phyloP scores from a whole-genome alignment of 2,888 invertebrate species.

The Diaprepes abbreviatus region DNA sequence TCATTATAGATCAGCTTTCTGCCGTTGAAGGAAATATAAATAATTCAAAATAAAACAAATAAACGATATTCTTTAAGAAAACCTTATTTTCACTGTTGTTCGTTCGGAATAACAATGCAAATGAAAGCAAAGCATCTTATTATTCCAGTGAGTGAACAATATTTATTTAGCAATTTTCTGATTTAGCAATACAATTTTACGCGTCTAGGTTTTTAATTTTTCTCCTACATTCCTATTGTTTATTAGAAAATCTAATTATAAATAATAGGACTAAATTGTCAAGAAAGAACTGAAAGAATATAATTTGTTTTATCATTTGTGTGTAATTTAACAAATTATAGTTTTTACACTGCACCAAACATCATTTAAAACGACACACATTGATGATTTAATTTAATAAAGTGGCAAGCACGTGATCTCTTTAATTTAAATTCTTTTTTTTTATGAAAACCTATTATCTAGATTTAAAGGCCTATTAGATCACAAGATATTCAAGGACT shows the following conservation, averaged over 20 bases:
- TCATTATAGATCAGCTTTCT: too few relatives aligned
- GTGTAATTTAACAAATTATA: not conserved
- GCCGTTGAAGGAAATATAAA: too few relatives aligned
- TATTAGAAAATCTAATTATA: not conserved
- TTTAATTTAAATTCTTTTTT: too few relatives aligned
- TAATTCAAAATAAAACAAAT: too few relatives aligned
- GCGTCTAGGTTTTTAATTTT: not conserved
- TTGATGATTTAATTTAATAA: slow-evolving; percentile 2
- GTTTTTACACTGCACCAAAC: not conserved
- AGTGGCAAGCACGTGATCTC: not conserved
- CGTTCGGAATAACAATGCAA: not conserved
- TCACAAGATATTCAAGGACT: too few relatives aligned
- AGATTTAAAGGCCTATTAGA: too few relatives aligned
- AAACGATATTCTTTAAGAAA: too few relatives aligned
- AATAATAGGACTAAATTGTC: not conserved
- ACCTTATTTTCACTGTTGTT: too few relatives aligned
- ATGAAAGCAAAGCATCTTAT: not conserved
- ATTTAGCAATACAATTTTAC: slow-evolving; percentile 1
- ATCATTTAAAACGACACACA: slow-evolving; percentile 1
- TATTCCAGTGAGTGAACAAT: not conserved
- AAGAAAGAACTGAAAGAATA: not conserved
- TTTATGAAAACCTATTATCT: too few relatives aligned
- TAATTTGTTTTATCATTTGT: not conserved
- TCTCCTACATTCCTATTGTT: not conserved
- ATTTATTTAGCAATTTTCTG: slow-evolving; percentile 5